A percentile compares a stretch with the other conserved stretches of the same genome.
Conservation (phyloP, 2,797 vertebrate genomes). For the Crossoptilon crossoptilon region DNA sequence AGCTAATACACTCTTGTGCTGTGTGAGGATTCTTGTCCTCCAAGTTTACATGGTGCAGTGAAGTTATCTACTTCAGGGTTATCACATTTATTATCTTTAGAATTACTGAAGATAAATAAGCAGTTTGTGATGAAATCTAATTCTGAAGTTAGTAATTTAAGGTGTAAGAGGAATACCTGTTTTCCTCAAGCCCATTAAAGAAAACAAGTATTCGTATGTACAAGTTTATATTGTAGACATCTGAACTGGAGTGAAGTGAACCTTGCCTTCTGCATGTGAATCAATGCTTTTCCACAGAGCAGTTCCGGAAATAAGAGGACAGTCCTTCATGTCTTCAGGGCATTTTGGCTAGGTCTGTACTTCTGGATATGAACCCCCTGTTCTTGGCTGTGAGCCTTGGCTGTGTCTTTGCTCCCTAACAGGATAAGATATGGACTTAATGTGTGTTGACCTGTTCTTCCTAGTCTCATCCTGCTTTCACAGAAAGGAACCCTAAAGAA, state of each 20-base stretch:
- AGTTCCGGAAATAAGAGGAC: not conserved
- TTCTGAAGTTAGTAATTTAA: not conserved
- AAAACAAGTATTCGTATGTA: not conserved
- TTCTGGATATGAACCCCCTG: not conserved
- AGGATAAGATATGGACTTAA: not conserved
- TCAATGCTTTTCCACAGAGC: not conserved
- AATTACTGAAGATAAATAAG: not conserved
- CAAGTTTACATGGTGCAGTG: not conserved
- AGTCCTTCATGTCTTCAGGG: not conserved
- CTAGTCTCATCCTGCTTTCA: not conserved
- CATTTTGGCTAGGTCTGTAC: not conserved
- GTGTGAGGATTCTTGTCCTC: not conserved
- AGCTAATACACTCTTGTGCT: not conserved
- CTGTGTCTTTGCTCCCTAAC: not conserved
- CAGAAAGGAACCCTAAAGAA: not conserved
- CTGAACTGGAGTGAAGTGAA: not conserved
- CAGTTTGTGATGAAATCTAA: not conserved
- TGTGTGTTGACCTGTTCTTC: fast-evolving
- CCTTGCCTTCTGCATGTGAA: not conserved
- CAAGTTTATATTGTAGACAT: not conserved
- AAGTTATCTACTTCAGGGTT: not conserved
- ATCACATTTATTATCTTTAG: not conserved
- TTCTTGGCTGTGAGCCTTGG: not conserved
- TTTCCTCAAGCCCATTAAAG: not conserved
- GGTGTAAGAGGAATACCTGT: not conserved